Evolutionary conservation across 2,797 vertebrate species (phyloP), one percentile per base, ranked within the genome.

Genomic region (Choloepus didactylus): DNA sequence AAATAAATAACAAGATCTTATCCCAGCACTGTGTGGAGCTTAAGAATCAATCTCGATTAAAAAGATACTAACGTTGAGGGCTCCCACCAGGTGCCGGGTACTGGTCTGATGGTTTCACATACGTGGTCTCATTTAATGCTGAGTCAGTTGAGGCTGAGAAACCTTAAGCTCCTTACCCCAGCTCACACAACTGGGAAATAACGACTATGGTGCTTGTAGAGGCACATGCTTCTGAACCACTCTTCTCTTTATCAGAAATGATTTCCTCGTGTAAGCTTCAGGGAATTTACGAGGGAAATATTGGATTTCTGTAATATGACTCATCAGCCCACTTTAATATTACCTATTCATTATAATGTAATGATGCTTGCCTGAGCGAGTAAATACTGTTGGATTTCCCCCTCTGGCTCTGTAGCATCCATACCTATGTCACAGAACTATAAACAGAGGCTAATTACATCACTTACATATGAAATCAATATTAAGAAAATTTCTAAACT

Each of bases 281-380:
- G 95, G 62, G 83, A 88, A 46, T 92, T 93, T 87, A 75, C 91
- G 81, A 90, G 77, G 46, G 60, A 94, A 85, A 95, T 88, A 96
- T 66, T 94, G 41, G 54, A 84, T 97, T 94, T 84, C 88, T 60
- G n/a, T 94, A 95, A 93, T 92, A 87, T 95, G 95, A 97, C 83
- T 96, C 95, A 95, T 89, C 94, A 93, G 83, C 83, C 83, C 66
- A 73, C 89, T 76, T 94, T 95, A 96, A 94, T 89, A 95, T 79
- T 95, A 75, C 60, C 94, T 94, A 95, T 95, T 97, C 89, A 95
- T 94, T 96, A 92, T 29, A 62, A 91, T 2, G 27, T 67, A 92
- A 92, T 87, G 73, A 79, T 46, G 59, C 67, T 95, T 95, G 27
- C 87, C 66, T 94, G 85, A 80, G 82, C 70, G 38, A 93, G 83